Percentiles rank a stretch among this genome's conserved stretches.
phyloP scores from a whole-genome alignment of 2,888 invertebrate species.

The Sclerodermus sp. region DNA sequence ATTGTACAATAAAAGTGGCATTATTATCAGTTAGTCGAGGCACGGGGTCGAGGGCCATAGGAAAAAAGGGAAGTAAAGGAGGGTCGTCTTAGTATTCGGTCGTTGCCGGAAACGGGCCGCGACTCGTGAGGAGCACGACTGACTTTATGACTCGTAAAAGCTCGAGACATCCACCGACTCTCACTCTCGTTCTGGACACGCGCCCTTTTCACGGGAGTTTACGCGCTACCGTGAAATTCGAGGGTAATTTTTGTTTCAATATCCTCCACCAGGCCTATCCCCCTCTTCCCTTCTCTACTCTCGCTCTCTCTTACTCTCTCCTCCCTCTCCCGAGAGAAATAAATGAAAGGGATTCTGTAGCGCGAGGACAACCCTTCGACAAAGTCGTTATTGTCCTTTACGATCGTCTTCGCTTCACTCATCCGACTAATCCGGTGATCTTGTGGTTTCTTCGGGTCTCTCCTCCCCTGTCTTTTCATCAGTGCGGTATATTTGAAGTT shows the following conservation, averaged over 20 bases:
- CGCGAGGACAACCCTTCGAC: slow-evolving; percentile 7
- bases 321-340: too few species aligned
- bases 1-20: slow-evolving; percentile 57
- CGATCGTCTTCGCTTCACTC: slow-evolving; percentile 5
- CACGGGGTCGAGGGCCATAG: slow-evolving; percentile 32
- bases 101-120: slow-evolving; percentile 38
- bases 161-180: slow-evolving; percentile 38
- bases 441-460: neutral
- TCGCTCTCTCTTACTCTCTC: too few species aligned
- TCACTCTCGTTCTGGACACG: slow-evolving; percentile 29
- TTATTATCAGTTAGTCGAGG: slow-evolving; percentile 56
- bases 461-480: too few species aligned
- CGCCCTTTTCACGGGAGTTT: slow-evolving; percentile 21
- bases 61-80: slow-evolving; percentile 27
- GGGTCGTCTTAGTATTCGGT: slow-evolving; percentile 11
- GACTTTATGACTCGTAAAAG: slow-evolving; percentile 57
- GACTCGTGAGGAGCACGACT: slow-evolving; percentile 51
- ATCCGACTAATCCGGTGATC: slow-evolving; percentile 12
- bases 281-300: too few species aligned
- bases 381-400: slow-evolving; percentile 17
- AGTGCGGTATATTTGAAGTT: too few species aligned
- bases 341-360: neutral
- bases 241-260: slow-evolving; percentile 16
- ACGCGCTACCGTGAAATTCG: slow-evolving; percentile 15
- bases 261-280: too few species aligned